Evolutionary conservation across 2,888 invertebrate genomes (phyloP).

Genomic region (Agriopis marginaria): DNA sequence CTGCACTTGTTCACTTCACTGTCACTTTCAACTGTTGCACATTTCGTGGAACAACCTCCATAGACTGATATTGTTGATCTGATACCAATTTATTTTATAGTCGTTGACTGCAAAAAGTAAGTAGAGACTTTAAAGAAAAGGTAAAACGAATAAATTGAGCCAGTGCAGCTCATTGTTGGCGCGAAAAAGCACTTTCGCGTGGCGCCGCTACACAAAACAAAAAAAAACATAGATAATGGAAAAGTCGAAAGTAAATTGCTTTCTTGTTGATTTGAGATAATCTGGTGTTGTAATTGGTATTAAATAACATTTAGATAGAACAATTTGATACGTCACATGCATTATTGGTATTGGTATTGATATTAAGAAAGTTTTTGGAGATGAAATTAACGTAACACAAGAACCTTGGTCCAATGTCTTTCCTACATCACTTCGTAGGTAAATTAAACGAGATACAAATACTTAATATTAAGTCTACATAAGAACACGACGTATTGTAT

Average conservation of each 20-base stretch:
- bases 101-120: constrained; percentile 62
- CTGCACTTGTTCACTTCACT: constrained; percentile 60
- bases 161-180: constrained; percentile 63
- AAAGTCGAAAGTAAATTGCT: constrained; percentile 60
- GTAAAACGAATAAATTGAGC: constrained; percentile 65
- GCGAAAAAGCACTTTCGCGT: constrained; percentile 68
- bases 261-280: constrained; percentile 52
- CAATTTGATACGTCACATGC: constrained; percentile 1
- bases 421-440: too few species aligned
- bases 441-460: too few species aligned
- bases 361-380: not conserved
- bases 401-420: too few species aligned
- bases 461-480: too few species aligned
- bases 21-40: constrained; percentile 50
- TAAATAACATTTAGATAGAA: constrained; percentile 38
- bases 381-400: too few species aligned
- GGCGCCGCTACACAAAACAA: constrained; percentile 53
- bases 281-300: constrained; percentile 40
- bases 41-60: constrained; percentile 63
- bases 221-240: constrained; percentile 55
- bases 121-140: constrained; percentile 58
- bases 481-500: too few species aligned
- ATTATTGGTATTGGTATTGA: not conserved
- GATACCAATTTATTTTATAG: constrained; percentile 77
- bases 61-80: constrained; percentile 66